Evolutionary conservation across 2,797 vertebrate genomes (phyloP).

Genomic region (Harpagifer antarcticus): DNA sequence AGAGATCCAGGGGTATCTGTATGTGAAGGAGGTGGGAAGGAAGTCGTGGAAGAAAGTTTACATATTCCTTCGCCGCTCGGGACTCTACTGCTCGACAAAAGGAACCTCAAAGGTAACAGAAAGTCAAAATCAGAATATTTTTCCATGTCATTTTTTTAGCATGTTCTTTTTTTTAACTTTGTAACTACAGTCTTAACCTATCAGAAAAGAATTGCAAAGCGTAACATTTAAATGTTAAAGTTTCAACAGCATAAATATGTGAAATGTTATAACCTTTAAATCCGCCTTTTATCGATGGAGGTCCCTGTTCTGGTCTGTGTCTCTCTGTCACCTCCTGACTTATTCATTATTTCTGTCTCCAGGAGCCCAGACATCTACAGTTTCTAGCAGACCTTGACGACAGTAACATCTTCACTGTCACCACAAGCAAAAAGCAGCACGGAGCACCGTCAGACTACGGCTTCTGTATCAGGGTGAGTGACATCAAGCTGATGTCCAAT

Average conservation of each 20-base stretch:
- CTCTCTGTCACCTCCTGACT: constrained; percentile 51
- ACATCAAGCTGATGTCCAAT: constrained; percentile 30
- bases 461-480: constrained; percentile 96
- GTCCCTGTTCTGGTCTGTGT: constrained; percentile 18
- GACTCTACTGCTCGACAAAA: constrained; percentile 98
- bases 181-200: constrained; percentile 16
- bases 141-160: not conserved
- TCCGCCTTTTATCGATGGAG: constrained; percentile 26
- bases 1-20: constrained; percentile 97
- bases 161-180: not conserved
- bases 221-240: not conserved
- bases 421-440: constrained; percentile 92
- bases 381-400: constrained; percentile 95
- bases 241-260: constrained; percentile 25
- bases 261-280: constrained; percentile 35
- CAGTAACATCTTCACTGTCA: constrained; percentile 92
- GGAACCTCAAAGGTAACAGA: constrained; percentile 93
- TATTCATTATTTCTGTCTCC: constrained; percentile 66
- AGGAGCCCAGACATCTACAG: constrained; percentile 98
- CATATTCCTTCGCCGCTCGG: constrained; percentile 95
- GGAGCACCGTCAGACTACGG: constrained; percentile 93
- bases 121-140: not conserved
- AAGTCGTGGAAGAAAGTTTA: constrained; percentile 98
- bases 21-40: constrained; percentile 94
- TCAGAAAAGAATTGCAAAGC: constrained; percentile 1